Percentiles rank a stretch among this genome's conserved stretches.
phyloP scores from a whole-genome alignment of 2,113 vertebrate species.

The Channa maculata region DNA sequence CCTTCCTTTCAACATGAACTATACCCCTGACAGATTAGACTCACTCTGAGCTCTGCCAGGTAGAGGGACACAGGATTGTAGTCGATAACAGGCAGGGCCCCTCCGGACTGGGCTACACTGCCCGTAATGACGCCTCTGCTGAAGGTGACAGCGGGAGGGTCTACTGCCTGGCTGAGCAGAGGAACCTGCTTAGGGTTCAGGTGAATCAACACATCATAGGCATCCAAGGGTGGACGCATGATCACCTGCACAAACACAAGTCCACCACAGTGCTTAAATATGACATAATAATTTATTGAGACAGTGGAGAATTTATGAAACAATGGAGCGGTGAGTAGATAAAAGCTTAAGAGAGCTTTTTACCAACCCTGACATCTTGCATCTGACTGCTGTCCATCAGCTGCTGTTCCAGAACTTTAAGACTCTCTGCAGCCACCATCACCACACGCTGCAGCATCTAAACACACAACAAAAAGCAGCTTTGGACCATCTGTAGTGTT shows the following conservation, averaged over 20 bases:
- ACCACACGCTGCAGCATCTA: conserved; percentile 92
- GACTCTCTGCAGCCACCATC: conserved; percentile 87
- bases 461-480: not conserved
- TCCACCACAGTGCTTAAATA: not conserved
- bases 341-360: not conserved
- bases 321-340: not conserved
- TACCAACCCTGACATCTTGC: conserved; percentile 90
- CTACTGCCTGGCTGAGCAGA: conserved; percentile 86
- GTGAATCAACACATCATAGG: conserved; percentile 92
- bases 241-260: conserved; percentile 80
- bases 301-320: not conserved
- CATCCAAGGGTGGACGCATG: conserved; percentile 93
- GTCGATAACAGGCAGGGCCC: conserved; percentile 89
- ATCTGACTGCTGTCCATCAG: conserved; percentile 84
- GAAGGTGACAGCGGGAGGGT: conserved; percentile 81
- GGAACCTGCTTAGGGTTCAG: conserved; percentile 90
- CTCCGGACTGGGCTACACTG: conserved; percentile 34
- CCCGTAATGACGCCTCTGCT: conserved; percentile 80
- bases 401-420: conserved; percentile 87
- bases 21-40: conserved; percentile 38
- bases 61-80: conserved; percentile 91
- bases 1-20: not conserved
- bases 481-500: not conserved
- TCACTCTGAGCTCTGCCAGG: conserved; percentile 90
- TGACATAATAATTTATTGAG: not conserved